Evolutionary conservation across 2,888 invertebrate genomes (phyloP).

Genomic region (Amblyteles armatorius): DNA sequence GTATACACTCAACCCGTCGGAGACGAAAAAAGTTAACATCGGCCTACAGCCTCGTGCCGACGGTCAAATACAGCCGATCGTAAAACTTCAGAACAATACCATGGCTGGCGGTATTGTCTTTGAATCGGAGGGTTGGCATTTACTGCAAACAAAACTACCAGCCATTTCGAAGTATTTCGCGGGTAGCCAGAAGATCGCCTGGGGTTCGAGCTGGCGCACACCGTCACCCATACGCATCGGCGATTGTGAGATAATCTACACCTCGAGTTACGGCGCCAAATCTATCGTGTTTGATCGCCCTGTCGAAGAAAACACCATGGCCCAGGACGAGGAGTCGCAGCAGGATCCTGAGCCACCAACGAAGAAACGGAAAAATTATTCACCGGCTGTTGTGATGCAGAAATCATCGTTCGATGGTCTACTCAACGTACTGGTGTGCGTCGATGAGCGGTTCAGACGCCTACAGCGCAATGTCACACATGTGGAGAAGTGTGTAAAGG

Average conservation of each 20-base stretch:
- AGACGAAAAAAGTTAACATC: slow-evolving; percentile 1
- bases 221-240: not conserved
- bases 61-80: not conserved
- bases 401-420: not conserved
- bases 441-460: not conserved
- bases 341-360: too few species aligned
- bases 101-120: not conserved
- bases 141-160: not conserved
- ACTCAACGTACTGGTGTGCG: not conserved
- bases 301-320: not conserved
- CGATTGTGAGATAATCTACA: not conserved
- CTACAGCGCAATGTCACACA: not conserved
- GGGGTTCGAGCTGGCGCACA: not conserved
- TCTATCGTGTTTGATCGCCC: not conserved
- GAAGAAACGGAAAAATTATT: not conserved
- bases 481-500: not conserved
- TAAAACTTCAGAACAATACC: slow-evolving; percentile 8
- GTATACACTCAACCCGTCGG: slow-evolving; percentile 14
- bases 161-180: not conserved
- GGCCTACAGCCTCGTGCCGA: not conserved
- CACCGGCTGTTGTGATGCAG: not conserved
- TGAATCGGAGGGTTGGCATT: not conserved
- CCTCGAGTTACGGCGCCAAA: slow-evolving; percentile 1
- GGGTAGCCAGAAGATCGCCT: not conserved
- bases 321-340: not conserved